Conservation (phyloP, 2,888 invertebrate genomes). For the Minunthozetes semirufus region DNA sequence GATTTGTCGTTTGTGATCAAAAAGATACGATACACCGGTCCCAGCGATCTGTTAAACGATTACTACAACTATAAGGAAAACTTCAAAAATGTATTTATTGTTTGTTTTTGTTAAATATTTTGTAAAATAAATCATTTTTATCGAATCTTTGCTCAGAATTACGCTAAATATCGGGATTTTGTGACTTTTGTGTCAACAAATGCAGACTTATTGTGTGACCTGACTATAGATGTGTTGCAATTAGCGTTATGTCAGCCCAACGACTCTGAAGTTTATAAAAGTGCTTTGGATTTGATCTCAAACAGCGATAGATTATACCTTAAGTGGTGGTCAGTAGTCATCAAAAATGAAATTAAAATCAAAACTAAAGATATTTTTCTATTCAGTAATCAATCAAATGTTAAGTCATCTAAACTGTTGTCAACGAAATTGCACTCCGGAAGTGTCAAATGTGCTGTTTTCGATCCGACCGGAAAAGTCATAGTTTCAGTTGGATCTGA, state of each 20-base stretch:
- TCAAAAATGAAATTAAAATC: too few species aligned
- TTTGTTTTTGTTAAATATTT: neutral
- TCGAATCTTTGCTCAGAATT: constrained; percentile 24
- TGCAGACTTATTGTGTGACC: constrained; percentile 59
- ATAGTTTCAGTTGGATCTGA: constrained; percentile 39
- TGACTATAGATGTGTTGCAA: constrained; percentile 62
- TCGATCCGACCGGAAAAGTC: constrained; percentile 34
- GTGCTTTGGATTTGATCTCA: constrained; percentile 54
- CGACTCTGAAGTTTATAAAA: constrained; percentile 56
- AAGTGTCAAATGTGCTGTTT: constrained; percentile 32
- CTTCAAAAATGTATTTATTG: constrained; percentile 50
- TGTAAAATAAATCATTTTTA: neutral
- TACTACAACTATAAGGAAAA: constrained; percentile 58
- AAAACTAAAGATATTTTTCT: too few species aligned
- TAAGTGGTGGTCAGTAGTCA: constrained; percentile 58
- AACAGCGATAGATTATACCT: constrained; percentile 55
- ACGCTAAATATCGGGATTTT: constrained; percentile 52
- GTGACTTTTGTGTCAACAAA: constrained; percentile 58
- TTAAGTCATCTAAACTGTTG: constrained; percentile 21
- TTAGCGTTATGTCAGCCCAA: constrained; percentile 61
- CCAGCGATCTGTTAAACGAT: constrained; percentile 63
- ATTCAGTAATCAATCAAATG: constrained; percentile 24
- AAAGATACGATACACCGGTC: constrained; percentile 61
- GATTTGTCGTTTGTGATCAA: constrained; percentile 64
- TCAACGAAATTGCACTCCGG: constrained; percentile 25